These are phyloP conservation scores for Menidia beryllina DNA, from an alignment of 2,113 vertebrate species.

Conservation along the genomic window DNA sequence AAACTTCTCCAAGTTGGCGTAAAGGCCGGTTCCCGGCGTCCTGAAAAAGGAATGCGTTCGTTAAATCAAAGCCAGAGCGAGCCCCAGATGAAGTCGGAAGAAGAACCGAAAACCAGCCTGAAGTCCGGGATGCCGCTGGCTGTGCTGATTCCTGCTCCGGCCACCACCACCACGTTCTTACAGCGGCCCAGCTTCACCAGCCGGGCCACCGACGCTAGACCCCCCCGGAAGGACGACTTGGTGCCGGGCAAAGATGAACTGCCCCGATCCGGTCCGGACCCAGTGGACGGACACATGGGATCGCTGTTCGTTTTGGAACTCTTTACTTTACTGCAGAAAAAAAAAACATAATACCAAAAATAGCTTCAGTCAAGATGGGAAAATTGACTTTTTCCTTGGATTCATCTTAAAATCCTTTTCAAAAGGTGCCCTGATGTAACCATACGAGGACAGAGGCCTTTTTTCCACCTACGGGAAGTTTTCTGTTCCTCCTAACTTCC, in stretches of 20 bases:
- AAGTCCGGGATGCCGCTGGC: conserved; percentile 86
- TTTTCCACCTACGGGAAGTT: no score
- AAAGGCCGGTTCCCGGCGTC: conserved; percentile 84
- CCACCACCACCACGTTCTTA: conserved; percentile 82
- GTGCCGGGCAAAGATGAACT: background rate
- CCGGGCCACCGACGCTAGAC: conserved; percentile 80
- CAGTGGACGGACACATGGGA: conserved; percentile 18
- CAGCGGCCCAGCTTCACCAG: conserved; percentile 79
- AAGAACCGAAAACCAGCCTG: conserved; percentile 63
- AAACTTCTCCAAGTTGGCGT: conserved; percentile 82
- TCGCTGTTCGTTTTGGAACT: conserved; percentile 11
- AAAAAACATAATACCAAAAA: background rate
- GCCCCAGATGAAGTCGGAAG: no score
- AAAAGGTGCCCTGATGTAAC: no score
- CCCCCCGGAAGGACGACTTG: conserved; percentile 29
- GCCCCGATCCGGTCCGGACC: conserved; percentile 2
- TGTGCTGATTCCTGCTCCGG: conserved; percentile 86
- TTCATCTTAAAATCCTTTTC: no score
- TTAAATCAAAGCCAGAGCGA: no score
- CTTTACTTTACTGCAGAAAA: conserved; percentile 62
- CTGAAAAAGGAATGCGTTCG: no score
- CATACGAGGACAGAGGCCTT: no score
- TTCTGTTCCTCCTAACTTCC: no score
- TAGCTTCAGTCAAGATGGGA: background rate
- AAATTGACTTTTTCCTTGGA: no score